These are phyloP conservation scores for Coturnix japonica DNA, from an alignment of 2,113 vertebrate genomes.

Conservation along the genomic window DNA sequence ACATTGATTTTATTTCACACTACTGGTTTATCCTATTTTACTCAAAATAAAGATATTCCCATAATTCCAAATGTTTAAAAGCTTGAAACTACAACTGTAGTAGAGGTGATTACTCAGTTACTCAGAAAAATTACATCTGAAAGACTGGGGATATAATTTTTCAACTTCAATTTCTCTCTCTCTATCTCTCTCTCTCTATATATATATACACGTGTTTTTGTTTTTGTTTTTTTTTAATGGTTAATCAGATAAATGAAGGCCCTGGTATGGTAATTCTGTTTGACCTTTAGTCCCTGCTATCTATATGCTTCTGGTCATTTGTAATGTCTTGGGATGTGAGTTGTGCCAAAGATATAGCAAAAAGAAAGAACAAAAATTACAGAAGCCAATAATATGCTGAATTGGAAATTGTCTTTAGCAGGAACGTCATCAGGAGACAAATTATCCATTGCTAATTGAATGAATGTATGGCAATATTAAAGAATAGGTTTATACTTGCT, in stretches of 20 bases:
- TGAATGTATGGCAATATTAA: background rate
- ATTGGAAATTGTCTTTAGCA: background rate
- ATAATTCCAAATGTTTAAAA: background rate
- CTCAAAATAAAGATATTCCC: background rate
- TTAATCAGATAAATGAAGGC: background rate
- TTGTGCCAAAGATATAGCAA: background rate
- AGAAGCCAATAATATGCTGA: background rate
- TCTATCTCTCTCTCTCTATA: too few species aligned
- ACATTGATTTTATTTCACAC: background rate
- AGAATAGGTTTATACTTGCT: background rate
- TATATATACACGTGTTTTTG: too few species aligned
- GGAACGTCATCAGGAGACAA: background rate
- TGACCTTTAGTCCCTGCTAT: background rate
- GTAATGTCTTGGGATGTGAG: background rate
- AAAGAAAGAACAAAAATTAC: background rate
- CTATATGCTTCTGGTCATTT: background rate
- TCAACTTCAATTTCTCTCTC: background rate
- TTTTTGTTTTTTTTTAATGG: background rate
- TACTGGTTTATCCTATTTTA: slow-evolving; percentile 19
- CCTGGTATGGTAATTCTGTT: background rate
- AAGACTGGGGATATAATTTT: background rate
- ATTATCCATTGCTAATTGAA: background rate
- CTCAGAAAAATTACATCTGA: background rate
- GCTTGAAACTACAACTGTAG: background rate
- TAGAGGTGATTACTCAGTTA: background rate